Conservation (phyloP, 2,888 invertebrate species). For the Hipparchia sbordonii region DNA sequence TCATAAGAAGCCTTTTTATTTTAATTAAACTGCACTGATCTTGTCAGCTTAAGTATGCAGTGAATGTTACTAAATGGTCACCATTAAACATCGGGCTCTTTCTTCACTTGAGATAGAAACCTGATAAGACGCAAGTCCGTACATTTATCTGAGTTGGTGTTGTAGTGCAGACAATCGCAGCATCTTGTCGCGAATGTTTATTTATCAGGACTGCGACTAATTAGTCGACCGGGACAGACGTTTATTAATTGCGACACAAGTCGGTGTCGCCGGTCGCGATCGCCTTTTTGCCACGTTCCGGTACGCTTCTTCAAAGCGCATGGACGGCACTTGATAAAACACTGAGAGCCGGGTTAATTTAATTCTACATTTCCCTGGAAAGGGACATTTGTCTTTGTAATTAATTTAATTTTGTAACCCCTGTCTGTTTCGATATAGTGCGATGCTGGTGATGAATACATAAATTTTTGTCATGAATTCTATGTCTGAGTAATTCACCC, state of each 20-base stretch:
- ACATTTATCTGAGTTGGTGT: constrained; percentile 12
- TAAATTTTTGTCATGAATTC: constrained; percentile 4
- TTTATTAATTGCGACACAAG: constrained; percentile 80
- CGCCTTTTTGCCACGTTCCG: constrained; percentile 55
- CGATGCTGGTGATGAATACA: background rate
- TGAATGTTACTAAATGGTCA: constrained; percentile 29
- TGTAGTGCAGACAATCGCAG: constrained; percentile 42
- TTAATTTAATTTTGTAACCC: constrained; percentile 40
- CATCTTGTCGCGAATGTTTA: constrained; percentile 60
- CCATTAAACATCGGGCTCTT: constrained; percentile 37
- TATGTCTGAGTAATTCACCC: background rate
- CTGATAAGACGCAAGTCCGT: background rate
- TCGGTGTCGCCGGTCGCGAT: constrained; percentile 60
- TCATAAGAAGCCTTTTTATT: constrained; percentile 7
- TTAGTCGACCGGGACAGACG: constrained; percentile 74
- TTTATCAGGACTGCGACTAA: constrained; percentile 71
- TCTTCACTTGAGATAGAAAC: constrained; percentile 36
- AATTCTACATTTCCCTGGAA: constrained; percentile 46
- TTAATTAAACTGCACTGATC: constrained; percentile 25
- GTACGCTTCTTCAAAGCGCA: constrained; percentile 64
- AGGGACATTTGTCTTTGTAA: constrained; percentile 46
- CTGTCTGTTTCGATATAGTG: constrained; percentile 34
- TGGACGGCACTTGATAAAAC: constrained; percentile 46
- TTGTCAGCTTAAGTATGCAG: constrained; percentile 34
- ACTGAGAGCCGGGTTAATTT: constrained; percentile 45